Evolutionary conservation across 2,888 invertebrate species (phyloP), one percentile per base, ranked within the genome.

Genomic region (Ornithoptera priamus): DNA sequence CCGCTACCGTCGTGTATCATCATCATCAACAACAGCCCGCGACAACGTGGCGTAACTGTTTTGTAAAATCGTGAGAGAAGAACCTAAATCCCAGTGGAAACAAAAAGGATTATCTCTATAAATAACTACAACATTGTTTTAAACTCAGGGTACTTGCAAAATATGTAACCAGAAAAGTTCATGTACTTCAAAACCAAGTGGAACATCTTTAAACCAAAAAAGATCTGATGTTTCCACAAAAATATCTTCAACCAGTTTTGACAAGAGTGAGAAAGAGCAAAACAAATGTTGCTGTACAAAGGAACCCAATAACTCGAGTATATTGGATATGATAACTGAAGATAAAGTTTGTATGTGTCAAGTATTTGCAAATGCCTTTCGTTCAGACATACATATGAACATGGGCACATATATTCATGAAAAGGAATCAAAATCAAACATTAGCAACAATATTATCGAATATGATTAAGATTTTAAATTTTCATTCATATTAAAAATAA

Each of bases 301-400:
- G 67, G 63, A 65, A 65, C n/a, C 59, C 4, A 58, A 58, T 58
- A 56, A 50, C 59, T 46, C 36, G 17, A 80, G 78, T 67, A 65
- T 86, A 18, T 64, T 83, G 30, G 74, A 80, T 36, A 62, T 78
- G 1, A 10, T 85, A 12, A 80, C 76, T 39, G 71, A 74, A 0
- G 74, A 79, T 2, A 69, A 71, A 56, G 69, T 75, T 39, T 87
- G 87, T 72, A 74, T 73, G 36, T 88, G 88, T 71, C 82, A 81
- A 60, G 74, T 82, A 17, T 73, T 81, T 17, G 84, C 85, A 0
- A 77, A 79, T 12, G 85, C 84, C 0, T 71, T 86, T 0, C 73
- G 76, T 0, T 78, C 83, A 2, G 72, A 84, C 66, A 66, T 84
- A 1, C 82, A 83, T 50, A 77, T 65, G 69, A 77, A 83, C 69